These are phyloP conservation scores for Nyleta sp. DNA, from an alignment of 2,888 invertebrate species.

Conservation along the genomic window DNA sequence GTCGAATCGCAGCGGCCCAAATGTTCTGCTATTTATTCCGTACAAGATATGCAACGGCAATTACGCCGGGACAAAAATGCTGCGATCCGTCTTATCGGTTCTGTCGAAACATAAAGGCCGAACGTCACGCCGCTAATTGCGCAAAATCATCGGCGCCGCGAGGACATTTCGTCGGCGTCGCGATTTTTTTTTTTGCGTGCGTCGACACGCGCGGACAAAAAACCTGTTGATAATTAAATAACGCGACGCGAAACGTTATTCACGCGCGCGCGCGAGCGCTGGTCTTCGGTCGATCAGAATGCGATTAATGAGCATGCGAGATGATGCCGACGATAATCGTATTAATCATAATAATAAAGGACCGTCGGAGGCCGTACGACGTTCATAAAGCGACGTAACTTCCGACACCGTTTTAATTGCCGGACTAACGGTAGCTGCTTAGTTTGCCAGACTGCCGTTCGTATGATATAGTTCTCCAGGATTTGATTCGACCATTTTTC, in stretches of 20 bases:
- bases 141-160: constrained; percentile 16
- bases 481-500: constrained; percentile 59
- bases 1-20: constrained; percentile 26
- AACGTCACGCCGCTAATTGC: constrained; percentile 30
- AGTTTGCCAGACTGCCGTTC: constrained; percentile 62
- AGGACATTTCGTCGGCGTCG: too few relatives aligned
- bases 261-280: background rate
- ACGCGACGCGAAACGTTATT: constrained; percentile 14
- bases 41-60: constrained; percentile 42
- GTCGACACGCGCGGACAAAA: constrained; percentile 1
- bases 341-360: constrained; percentile 69
- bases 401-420: constrained; percentile 82
- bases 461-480: constrained; percentile 44
- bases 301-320: constrained; percentile 60
- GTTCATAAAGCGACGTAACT: constrained; percentile 76
- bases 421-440: constrained; percentile 77
- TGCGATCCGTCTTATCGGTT: constrained; percentile 17
- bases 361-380: constrained; percentile 55
- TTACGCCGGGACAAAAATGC: too few relatives aligned
- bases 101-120: constrained; percentile 28
- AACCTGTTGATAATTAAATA: constrained; percentile 25
- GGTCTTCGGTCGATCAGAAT: constrained; percentile 36
- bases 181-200: background rate
- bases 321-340: constrained; percentile 69
- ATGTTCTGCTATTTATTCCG: constrained; percentile 41